Evolutionary conservation across 2,797 vertebrate genomes (phyloP).

Genomic region (Picus viridis): DNA sequence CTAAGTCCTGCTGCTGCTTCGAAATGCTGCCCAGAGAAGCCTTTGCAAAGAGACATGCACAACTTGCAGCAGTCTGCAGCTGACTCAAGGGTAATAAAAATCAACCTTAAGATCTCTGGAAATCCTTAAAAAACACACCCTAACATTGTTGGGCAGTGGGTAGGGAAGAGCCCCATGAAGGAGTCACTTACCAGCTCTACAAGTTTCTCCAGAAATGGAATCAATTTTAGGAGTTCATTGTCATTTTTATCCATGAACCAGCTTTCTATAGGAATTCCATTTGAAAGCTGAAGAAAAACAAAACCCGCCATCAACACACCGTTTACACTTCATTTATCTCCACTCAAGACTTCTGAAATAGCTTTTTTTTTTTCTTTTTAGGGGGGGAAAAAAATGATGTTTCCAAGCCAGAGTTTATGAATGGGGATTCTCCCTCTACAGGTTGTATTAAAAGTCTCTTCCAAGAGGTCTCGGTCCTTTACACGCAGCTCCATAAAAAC

Average conservation of each 20-base stretch:
- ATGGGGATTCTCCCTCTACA: background rate
- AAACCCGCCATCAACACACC: background rate
- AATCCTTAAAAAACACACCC: background rate
- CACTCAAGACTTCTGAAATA: background rate
- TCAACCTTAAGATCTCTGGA: background rate
- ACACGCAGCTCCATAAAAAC: background rate
- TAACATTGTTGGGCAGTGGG: background rate
- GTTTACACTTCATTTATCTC: background rate
- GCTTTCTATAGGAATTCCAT: conserved; percentile 99
- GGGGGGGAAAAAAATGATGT: background rate
- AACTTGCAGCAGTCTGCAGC: background rate
- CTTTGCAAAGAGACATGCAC: accelerated
- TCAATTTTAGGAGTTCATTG: conserved; percentile 97
- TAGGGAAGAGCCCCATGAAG: background rate
- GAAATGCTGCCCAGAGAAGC: background rate
- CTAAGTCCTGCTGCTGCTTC: background rate
- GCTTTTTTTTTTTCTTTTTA: background rate
- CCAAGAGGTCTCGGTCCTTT: background rate
- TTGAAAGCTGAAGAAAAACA: conserved; percentile 87
- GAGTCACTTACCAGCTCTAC: conserved; percentile 92
- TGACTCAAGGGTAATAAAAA: background rate
- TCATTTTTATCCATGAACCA: conserved; percentile 99
- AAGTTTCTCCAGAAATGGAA: conserved; percentile 98
- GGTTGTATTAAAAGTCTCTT: background rate
- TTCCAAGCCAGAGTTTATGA: background rate